Conservation (phyloP, 2,113 vertebrate species). For the Pseudolaguvia tuberculata region DNA sequence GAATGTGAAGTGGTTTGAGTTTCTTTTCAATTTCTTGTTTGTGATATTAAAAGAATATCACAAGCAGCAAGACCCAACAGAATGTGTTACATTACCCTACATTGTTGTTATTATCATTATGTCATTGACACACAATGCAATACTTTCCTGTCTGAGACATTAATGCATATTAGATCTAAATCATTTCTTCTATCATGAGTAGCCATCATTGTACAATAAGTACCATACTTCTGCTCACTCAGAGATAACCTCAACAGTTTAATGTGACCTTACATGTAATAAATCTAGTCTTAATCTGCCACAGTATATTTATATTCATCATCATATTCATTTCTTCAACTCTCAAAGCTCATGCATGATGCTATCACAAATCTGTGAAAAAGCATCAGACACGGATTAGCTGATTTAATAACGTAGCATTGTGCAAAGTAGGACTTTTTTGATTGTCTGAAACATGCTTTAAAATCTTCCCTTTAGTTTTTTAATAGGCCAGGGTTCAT, state of each 20-base stretch:
- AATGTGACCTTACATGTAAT: neutral
- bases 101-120: neutral
- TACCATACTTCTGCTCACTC: neutral
- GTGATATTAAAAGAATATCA: neutral
- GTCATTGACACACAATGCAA: neutral
- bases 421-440: neutral
- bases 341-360: neutral
- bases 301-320: neutral
- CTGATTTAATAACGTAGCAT: slow-evolving; percentile 7
- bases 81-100: neutral
- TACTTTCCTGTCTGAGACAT: neutral
- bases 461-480: neutral
- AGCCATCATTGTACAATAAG: neutral
- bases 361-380: slow-evolving; percentile 16
- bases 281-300: neutral
- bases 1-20: neutral
- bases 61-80: neutral
- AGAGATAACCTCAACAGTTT: neutral
- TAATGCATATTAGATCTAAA: neutral
- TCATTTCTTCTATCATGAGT: neutral
- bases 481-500: neutral
- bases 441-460: neutral
- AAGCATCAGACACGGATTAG: slow-evolving; percentile 2
- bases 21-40: neutral
- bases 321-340: neutral